phyloP scores from a whole-genome alignment of 2,797 vertebrate genomes.

The Sebastes minor region DNA sequence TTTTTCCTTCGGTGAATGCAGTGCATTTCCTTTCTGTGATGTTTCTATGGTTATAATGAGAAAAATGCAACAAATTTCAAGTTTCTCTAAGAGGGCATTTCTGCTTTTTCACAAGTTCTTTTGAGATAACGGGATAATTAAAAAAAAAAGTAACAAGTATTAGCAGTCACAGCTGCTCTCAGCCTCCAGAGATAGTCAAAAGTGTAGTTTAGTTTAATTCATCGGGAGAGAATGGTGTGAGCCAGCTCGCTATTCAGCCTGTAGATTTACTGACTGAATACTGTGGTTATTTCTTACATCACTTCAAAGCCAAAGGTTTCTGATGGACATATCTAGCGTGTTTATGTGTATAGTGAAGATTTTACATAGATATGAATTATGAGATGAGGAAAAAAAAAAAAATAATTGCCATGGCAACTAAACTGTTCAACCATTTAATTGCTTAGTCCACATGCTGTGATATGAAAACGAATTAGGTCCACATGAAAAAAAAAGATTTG shows the following conservation, averaged over 20 bases:
- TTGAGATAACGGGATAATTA: background rate
- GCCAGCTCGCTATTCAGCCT: slow-evolving; percentile 73
- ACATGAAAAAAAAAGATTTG: background rate
- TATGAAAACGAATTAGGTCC: slow-evolving; percentile 13
- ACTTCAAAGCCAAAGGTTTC: slow-evolving; percentile 94
- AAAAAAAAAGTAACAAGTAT: background rate
- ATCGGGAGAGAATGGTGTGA: slow-evolving; percentile 24
- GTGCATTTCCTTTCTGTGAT: background rate
- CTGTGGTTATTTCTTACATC: slow-evolving; percentile 85
- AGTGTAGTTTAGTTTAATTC: slow-evolving; percentile 43
- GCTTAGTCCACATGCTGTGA: slow-evolving; percentile 76
- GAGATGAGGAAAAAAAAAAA: slow-evolving; percentile 44
- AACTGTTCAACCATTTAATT: slow-evolving; percentile 87
- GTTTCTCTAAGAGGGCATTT: background rate
- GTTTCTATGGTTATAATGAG: background rate
- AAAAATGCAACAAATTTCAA: background rate
- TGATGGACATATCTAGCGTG: slow-evolving; percentile 79
- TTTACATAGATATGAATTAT: slow-evolving; percentile 81
- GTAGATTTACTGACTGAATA: slow-evolving; percentile 82
- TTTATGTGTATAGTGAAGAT: slow-evolving; percentile 80
- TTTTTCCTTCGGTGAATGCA: background rate
- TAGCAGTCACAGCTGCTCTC: slow-evolving; percentile 17
- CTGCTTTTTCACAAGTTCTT: background rate
- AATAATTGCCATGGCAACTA: slow-evolving; percentile 82
- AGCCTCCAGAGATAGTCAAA: slow-evolving; percentile 10